Base-by-base conservation (phyloP, 2,888 invertebrate species). In the Griposia aprilina region DNA sequence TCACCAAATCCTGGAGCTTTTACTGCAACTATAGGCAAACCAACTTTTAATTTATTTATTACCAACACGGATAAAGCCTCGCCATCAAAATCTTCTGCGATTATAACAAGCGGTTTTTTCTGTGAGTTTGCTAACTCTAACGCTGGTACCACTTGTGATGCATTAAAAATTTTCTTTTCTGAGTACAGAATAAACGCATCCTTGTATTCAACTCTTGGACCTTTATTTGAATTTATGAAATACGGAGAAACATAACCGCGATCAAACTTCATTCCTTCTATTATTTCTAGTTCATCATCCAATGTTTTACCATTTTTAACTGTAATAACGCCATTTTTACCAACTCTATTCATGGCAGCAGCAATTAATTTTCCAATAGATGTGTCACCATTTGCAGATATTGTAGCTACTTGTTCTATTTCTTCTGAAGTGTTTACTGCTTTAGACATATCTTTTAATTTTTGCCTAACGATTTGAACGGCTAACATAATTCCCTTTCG, bases 241-340 rank as follows among this genome's bases (percentile, higher is more conserved):
- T 99, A 99, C 0, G 99, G 99, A 7, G 99, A 99, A 92, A 99
- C 99, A 95, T 99, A 99, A 66, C 99, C 99, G 82, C 99, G 97
- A 92, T 99, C 99, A 95, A 99, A 99, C 96, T 99, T 99, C 99
- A 99, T 99, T 74, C 99, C 99, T 96, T 99, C 99, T 91, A 99
- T 98, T 45, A 99, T 88, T 97, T 99, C 99, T 81, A 99, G 96
- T 94, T 99, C 99, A 96, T 99, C 99, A 78, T 97, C 97, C 76
- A 99, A 96, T 0, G 99, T 99, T 97, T 99, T 99, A 23, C 99
- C 99, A 95, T 99, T 99, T 96, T 99, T 99, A 0, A 99, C 99
- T 13, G 99, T 99, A 85, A 99, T 99, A 50, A 99, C 99, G 75
- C 99, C 99, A 94, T 99, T 99, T 92, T 99, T 98, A 10, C 99